A percentile compares a stretch with the other conserved stretches of the same genome.
Evolutionary conservation across 1,140 invertebrate genomes (phyloP).

Genomic region (Scaptomyza hsui): DNA sequence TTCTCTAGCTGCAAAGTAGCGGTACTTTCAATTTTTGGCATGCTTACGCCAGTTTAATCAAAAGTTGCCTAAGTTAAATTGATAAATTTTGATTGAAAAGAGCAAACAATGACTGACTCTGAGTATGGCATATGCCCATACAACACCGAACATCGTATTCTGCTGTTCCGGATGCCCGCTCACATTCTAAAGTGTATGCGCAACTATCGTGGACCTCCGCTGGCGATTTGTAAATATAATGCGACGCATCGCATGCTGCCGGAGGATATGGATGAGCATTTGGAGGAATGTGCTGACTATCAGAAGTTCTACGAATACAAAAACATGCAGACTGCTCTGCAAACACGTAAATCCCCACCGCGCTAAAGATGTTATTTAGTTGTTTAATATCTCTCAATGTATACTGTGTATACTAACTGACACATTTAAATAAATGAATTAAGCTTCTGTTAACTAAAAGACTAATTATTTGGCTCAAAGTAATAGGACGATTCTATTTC

Average conservation of each 20-base stretch:
- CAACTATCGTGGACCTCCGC: constrained; percentile 64
- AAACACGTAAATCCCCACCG: constrained; percentile 5
- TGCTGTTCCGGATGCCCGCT: constrained; percentile 60
- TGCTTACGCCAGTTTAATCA: neutral
- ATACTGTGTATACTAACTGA: neutral
- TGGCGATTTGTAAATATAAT: constrained; percentile 71
- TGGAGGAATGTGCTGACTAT: constrained; percentile 54
- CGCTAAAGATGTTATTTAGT: neutral
- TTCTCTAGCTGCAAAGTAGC: constrained; percentile 45
- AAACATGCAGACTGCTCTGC: neutral
- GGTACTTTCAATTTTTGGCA: constrained; percentile 40
- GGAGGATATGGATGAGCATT: constrained; percentile 60
- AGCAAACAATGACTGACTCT: constrained; percentile 49
- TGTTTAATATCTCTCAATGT: neutral
- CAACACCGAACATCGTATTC: constrained; percentile 55
- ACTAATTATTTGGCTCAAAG: no score
- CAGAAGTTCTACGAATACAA: constrained; percentile 12
- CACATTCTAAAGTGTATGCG: constrained; percentile 69
- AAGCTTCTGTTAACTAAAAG: no score
- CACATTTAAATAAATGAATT: neutral
- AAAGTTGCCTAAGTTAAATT: neutral
- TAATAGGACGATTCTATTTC: no score
- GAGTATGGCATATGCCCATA: constrained; percentile 63
- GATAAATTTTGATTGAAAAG: neutral
- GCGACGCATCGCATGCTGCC: constrained; percentile 66